phyloP scores from a whole-genome alignment of 2,113 vertebrate genomes.

The Sturnira hondurensis region DNA sequence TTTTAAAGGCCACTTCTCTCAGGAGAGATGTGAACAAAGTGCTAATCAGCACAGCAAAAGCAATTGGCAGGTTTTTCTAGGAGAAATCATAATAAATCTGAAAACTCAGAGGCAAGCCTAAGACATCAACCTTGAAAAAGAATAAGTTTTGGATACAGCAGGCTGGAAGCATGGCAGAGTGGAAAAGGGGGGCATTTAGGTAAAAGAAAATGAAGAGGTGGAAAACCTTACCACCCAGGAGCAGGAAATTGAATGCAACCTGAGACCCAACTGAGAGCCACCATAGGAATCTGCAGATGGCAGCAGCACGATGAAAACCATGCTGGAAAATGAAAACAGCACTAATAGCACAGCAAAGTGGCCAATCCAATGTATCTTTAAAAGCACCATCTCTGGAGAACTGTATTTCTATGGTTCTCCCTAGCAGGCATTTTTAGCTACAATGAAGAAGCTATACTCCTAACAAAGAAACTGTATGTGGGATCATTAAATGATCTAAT shows the following conservation, averaged over 20 bases:
- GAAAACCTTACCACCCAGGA: constrained; percentile 13
- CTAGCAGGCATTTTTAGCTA: constrained; percentile 4
- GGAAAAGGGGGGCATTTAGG: constrained; percentile 10
- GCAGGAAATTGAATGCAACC: constrained; percentile 44
- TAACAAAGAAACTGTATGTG: background rate
- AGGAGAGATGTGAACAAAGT: constrained; percentile 11
- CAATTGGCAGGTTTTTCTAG: background rate
- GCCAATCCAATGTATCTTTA: background rate
- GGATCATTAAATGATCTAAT: background rate
- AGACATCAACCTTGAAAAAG: constrained; percentile 20
- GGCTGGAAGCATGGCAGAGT: background rate
- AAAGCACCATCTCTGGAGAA: background rate
- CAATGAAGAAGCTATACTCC: background rate
- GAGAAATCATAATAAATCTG: background rate
- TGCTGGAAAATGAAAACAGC: constrained; percentile 37
- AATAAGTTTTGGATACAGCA: constrained; percentile 31
- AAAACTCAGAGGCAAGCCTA: constrained; percentile 24
- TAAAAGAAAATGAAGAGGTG: constrained; percentile 14
- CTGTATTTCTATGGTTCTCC: background rate
- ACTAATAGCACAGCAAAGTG: background rate
- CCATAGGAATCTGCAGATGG: constrained; percentile 7
- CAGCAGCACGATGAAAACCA: background rate
- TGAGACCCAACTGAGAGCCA: constrained; percentile 36
- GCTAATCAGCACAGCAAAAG: background rate
- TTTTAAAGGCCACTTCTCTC: constrained; percentile 17